phyloP scores from a whole-genome alignment of 2,888 invertebrate genomes.

The Meteorus colon region DNA sequence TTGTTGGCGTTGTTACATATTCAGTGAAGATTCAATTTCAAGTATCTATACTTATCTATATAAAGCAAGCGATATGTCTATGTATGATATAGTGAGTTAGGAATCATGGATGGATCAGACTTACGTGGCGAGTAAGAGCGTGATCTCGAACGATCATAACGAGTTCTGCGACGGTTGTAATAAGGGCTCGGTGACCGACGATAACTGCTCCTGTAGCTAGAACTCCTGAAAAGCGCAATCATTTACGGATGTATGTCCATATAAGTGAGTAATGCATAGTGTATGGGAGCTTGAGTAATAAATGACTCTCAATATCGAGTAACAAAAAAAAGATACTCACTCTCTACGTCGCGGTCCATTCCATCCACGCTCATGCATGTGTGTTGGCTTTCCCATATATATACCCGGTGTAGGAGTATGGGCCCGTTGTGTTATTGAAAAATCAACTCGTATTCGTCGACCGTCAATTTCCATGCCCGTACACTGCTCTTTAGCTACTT shows the following conservation, averaged over 20 bases:
- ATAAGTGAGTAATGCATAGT: neutral
- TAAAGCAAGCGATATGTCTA: conserved; percentile 59
- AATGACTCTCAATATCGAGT: conserved; percentile 26
- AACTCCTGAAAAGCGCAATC: conserved; percentile 67
- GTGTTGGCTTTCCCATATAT: conserved; percentile 95
- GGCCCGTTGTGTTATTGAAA: conserved; percentile 95
- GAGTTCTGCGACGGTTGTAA: conserved; percentile 79
- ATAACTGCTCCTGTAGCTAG: conserved; percentile 76
- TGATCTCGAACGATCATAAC: conserved; percentile 85
- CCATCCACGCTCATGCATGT: conserved; percentile 70
- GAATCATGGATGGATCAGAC: conserved; percentile 72
- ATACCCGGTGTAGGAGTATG: conserved; percentile 98
- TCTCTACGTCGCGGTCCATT: conserved; percentile 75
- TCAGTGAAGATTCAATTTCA: conserved; percentile 42
- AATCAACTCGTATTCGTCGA: conserved; percentile 94
- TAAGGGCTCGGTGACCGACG: conserved; percentile 84
- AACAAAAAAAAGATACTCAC: conserved; percentile 71
- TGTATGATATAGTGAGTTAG: conserved; percentile 56
- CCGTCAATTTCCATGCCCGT: conserved; percentile 96
- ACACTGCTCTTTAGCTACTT: conserved; percentile 94
- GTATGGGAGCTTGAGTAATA: neutral
- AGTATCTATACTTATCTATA: conserved; percentile 11
- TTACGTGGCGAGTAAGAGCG: conserved; percentile 88
- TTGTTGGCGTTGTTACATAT: neutral
- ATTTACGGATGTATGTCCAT: conserved; percentile 12